Conservation (phyloP, 1,140 invertebrate genomes). For the Drosophila tsacasi region DNA sequence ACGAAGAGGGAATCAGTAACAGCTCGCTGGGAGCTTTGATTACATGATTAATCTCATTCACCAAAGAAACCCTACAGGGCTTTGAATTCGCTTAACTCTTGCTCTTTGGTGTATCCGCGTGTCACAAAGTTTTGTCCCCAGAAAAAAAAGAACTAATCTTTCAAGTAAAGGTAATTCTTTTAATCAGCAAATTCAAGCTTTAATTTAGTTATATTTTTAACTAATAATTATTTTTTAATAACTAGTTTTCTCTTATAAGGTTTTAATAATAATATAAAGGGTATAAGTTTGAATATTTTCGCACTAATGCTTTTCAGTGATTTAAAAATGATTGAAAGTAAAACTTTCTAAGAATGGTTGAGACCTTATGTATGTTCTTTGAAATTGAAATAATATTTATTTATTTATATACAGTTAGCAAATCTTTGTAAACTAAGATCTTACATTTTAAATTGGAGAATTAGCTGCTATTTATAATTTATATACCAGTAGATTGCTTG, state of each 20-base stretch:
- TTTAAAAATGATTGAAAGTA: background rate
- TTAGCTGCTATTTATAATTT: too few relatives aligned
- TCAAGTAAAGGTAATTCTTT: too few relatives aligned
- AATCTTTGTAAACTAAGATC: too few relatives aligned
- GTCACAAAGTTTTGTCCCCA: background rate
- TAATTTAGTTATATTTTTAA: too few relatives aligned
- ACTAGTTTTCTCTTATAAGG: background rate
- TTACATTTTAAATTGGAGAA: too few relatives aligned
- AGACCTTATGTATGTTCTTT: background rate
- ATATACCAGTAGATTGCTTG: too few relatives aligned
- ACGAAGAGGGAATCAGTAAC: conserved; percentile 15
- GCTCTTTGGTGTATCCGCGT: background rate
- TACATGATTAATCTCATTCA: conserved; percentile 44
- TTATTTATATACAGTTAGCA: too few relatives aligned
- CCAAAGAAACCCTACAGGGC: conserved; percentile 2
- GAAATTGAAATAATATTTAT: too few relatives aligned
- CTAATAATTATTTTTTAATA: too few relatives aligned
- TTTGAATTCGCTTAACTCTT: conserved; percentile 12
- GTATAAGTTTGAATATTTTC: too few relatives aligned
- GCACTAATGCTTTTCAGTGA: too few relatives aligned
- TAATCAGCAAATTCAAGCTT: too few relatives aligned
- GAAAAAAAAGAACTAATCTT: background rate
- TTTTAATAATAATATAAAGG: background rate
- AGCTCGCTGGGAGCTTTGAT: conserved; percentile 38
- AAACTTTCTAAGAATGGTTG: background rate